Evolutionary conservation across 2,113 vertebrate species (phyloP), one percentile per base, ranked within the genome.

Genomic region (Columba janthina): DNA sequence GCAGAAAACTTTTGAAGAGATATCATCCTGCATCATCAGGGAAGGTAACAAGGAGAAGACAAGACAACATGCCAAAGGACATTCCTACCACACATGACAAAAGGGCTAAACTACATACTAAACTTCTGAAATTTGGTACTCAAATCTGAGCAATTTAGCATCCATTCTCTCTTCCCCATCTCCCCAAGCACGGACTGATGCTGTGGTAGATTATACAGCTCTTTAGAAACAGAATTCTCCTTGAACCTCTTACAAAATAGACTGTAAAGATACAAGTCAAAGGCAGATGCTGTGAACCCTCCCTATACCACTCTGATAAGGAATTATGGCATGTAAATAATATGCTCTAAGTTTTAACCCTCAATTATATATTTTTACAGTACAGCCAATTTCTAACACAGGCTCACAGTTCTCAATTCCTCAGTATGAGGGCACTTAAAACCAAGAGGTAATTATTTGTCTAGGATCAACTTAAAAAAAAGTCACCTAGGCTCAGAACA

Each of bases 401-500:
- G 46, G 60, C 18, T 93, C 22, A 53, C 20, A 50, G 64, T 20
- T 42, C 54, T 57, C 31, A 84, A 46, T 40, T 84, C 15, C 20
- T n/a, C 25, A 9, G 2, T 16, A 57, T 14, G 36, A 71, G 3
- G 57, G 26, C 6, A 62, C 21, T 44, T 84, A 66, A 73, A 91
- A 70, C 9, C 1, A 0, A 0, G 10, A 14, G 32, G 6, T 14
- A 62, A 65, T 21, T 18, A 66, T 12, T 18, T 58, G 12, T 11
- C 28, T 18, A 44, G 6, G 17, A 56, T 51, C 25, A 88, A 13
- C 13, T 18, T n/a, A n/a, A 82, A 42, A 54, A 46, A 70, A 28
- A 15, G 28, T 56, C 38, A 71, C 16, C 16, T 10, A 62, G 6
- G 40, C 42, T 21, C 34, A 70, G 26, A 69, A 56, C 1, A 3